Evolutionary conservation across 2,888 invertebrate genomes (phyloP).

Genomic region (Nasonovia ribisnigri): DNA sequence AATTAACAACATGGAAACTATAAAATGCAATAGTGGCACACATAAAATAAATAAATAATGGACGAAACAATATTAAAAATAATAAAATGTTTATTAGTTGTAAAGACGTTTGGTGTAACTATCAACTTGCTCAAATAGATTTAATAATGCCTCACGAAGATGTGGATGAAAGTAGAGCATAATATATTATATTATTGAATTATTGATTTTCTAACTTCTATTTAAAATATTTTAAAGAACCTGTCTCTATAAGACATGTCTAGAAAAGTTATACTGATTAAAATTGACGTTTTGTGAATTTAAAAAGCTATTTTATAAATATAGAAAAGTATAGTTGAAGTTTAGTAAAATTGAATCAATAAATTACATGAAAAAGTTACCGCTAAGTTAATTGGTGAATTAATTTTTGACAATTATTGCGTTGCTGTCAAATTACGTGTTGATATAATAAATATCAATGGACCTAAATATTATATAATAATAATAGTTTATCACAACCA

Average conservation of each 20-base stretch:
- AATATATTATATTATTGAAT: neutral
- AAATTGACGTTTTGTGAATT: conserved; percentile 12
- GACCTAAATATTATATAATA: neutral
- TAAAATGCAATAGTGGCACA: neutral
- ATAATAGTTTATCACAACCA: neutral
- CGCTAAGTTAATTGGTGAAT: neutral
- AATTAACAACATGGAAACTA: conserved; percentile 26
- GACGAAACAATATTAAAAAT: conserved; percentile 5
- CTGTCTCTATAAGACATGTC: neutral
- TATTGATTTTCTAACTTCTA: conserved; percentile 27
- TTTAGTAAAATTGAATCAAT: neutral
- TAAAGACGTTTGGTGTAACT: neutral
- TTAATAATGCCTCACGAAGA: neutral
- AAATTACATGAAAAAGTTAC: neutral
- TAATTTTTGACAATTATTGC: neutral
- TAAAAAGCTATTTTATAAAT: neutral
- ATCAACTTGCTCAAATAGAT: conserved; percentile 11
- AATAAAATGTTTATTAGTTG: conserved; percentile 35
- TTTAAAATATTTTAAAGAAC: conserved; percentile 9
- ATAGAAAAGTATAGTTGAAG: neutral
- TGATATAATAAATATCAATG: neutral
- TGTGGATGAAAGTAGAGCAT: neutral
- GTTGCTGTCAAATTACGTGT: neutral
- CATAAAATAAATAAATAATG: neutral
- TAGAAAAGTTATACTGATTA: conserved; percentile 12